A percentile compares a stretch with the other conserved stretches of the same genome.
These are phyloP conservation scores for Ips typographus DNA, from an alignment of 1,140 invertebrate species.

Conservation along the genomic window DNA sequence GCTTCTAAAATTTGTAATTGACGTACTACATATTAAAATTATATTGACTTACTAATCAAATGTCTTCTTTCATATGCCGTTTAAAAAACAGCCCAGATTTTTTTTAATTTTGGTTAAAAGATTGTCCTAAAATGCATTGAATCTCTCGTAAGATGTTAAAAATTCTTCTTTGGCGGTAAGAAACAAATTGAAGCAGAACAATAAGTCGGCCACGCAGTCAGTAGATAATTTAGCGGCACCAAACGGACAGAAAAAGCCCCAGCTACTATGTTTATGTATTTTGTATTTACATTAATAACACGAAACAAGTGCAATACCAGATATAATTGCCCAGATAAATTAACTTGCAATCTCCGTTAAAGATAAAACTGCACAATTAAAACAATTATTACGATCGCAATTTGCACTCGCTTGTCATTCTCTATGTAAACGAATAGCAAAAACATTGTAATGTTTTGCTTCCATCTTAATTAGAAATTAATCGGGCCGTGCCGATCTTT, in stretches of 20 bases:
- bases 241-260: slow-evolving; percentile 7
- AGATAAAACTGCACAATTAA: slow-evolving; percentile 24
- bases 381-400: slow-evolving; percentile 20
- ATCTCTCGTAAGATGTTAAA: too few relatives aligned
- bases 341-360: slow-evolving; percentile 19
- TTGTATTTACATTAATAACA: slow-evolving; percentile 27
- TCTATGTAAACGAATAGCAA: slow-evolving; percentile 9
- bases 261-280: slow-evolving; percentile 10
- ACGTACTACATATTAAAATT: too few relatives aligned
- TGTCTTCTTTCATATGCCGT: too few relatives aligned
- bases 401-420: slow-evolving; percentile 21
- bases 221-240: slow-evolving; percentile 9
- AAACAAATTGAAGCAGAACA: too few relatives aligned
- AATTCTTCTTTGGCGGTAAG: too few relatives aligned
- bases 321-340: slow-evolving; percentile 28
- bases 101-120: too few relatives aligned
- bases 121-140: too few relatives aligned
- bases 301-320: slow-evolving; percentile 24
- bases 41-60: too few relatives aligned
- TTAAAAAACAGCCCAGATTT: too few relatives aligned
- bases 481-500: slow-evolving; percentile 11
- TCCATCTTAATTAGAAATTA: slow-evolving; percentile 19
- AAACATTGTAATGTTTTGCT: slow-evolving; percentile 14
- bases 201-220: not conserved
- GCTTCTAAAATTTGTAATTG: too few relatives aligned